Conservation (phyloP, 2,113 vertebrate genomes). For the Canis aureus region DNA sequence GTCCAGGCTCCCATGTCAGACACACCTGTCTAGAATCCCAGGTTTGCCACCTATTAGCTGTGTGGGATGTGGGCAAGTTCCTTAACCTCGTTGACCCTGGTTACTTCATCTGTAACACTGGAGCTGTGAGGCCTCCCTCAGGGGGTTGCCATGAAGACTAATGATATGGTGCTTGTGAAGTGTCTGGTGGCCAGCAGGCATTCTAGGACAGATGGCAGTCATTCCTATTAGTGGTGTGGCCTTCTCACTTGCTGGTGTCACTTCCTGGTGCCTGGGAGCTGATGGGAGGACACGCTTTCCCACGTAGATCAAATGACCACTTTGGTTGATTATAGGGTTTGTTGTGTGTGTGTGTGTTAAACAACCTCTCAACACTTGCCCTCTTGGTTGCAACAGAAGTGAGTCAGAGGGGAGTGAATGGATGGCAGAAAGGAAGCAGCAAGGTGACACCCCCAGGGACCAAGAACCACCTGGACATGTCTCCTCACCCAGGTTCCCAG, state of each 20-base stretch:
- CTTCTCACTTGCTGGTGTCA: neutral
- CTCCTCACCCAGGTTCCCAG: neutral
- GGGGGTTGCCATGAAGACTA: neutral
- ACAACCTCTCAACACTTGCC: constrained; percentile 48
- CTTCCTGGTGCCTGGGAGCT: constrained; percentile 35
- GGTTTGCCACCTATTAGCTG: neutral
- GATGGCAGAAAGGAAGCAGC: neutral
- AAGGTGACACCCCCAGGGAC: neutral
- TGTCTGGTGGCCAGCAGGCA: neutral
- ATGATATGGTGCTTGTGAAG: neutral
- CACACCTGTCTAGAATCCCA: neutral
- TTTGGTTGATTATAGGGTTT: constrained; percentile 70
- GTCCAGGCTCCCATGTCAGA: neutral
- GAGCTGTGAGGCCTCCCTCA: neutral
- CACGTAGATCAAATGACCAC: constrained; percentile 77
- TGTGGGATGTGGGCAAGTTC: neutral
- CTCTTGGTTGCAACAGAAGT: neutral
- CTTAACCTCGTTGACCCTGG: fast-evolving
- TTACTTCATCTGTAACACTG: neutral
- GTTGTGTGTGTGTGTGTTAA: neutral
- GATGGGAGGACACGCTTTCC: constrained; percentile 28
- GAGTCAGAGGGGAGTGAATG: neutral
- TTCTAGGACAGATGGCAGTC: constrained; percentile 17
- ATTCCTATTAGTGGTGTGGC: neutral
- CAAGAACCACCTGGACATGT: constrained; percentile 4